Evolutionary conservation across 2,797 vertebrate genomes (phyloP).

Genomic region (Sparus aurata): DNA sequence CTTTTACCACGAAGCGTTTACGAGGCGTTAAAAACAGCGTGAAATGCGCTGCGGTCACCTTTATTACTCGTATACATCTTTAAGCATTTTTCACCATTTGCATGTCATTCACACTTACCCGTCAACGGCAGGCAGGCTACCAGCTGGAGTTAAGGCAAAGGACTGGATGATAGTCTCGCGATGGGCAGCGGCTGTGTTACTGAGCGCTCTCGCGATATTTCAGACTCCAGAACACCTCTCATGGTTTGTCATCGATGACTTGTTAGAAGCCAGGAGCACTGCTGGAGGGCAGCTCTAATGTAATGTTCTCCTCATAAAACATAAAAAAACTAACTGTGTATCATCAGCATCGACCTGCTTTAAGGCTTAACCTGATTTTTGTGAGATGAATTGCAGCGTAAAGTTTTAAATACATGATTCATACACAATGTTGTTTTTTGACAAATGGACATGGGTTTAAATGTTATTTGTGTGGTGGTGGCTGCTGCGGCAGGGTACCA

Average conservation of each 20-base stretch:
- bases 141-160: conserved; percentile 81
- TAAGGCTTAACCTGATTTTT: background rate
- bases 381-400: background rate
- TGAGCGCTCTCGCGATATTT: conserved; percentile 74
- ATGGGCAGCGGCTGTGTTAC: conserved; percentile 16
- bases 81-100: conserved; percentile 59
- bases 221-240: conserved; percentile 15
- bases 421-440: background rate
- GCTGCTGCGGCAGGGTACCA: background rate
- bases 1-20: background rate
- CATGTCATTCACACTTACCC: conserved; percentile 83
- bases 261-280: conserved; percentile 21
- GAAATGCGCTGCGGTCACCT: background rate
- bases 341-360: background rate
- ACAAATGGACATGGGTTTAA: background rate
- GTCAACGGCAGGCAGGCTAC: conserved; percentile 76
- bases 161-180: conserved; percentile 82
- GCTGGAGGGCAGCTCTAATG: conserved; percentile 2
- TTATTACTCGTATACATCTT: conserved; percentile 15
- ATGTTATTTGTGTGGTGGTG: background rate
- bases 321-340: background rate
- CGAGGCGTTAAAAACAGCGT: background rate
- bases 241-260: conserved; percentile 36
- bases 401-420: conserved; percentile 6
- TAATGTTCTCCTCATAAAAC: background rate